phyloP scores from a whole-genome alignment of 2,888 invertebrate species.

The Monochamus alternatus region DNA sequence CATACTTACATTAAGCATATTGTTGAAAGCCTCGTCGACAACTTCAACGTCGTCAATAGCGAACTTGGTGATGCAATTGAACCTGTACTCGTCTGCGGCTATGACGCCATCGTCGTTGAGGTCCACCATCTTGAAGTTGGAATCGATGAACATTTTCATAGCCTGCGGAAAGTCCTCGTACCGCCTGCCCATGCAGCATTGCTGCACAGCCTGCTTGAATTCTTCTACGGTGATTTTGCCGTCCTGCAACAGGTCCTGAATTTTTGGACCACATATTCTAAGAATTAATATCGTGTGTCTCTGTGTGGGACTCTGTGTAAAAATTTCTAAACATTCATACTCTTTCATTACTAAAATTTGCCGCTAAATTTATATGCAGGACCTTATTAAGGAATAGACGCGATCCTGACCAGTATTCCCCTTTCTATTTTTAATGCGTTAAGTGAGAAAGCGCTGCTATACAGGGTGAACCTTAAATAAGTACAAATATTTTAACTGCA shows the following conservation, averaged over 20 bases:
- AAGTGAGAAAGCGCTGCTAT: too few species aligned
- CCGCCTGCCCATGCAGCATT: conserved; percentile 83
- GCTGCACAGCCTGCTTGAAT: conserved; percentile 87
- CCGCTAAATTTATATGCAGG: too few species aligned
- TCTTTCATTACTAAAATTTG: too few species aligned
- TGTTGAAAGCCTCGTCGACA: conserved; percentile 85
- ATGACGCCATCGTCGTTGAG: conserved; percentile 86
- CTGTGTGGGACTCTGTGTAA: conserved; percentile 46
- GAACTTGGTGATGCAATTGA: conserved; percentile 87
- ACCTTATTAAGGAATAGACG: too few species aligned
- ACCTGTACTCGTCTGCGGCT: conserved; percentile 86
- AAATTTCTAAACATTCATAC: background rate
- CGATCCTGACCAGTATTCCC: too few species aligned
- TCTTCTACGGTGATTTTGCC: conserved; percentile 87
- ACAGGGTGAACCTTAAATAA: too few species aligned
- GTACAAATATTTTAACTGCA: too few species aligned
- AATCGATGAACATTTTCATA: conserved; percentile 89
- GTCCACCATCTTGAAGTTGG: conserved; percentile 87
- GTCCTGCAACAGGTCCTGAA: conserved; percentile 77
- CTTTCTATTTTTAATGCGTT: too few species aligned
- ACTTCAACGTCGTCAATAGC: conserved; percentile 84
- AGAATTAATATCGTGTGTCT: conserved; percentile 44
- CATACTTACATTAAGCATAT: conserved; percentile 81
- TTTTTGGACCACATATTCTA: conserved; percentile 43
- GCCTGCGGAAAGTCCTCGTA: conserved; percentile 89